These are phyloP conservation scores for Heliopora coerulea DNA, from an alignment of 92 coral and sea anemone species.

Conservation along the genomic window DNA sequence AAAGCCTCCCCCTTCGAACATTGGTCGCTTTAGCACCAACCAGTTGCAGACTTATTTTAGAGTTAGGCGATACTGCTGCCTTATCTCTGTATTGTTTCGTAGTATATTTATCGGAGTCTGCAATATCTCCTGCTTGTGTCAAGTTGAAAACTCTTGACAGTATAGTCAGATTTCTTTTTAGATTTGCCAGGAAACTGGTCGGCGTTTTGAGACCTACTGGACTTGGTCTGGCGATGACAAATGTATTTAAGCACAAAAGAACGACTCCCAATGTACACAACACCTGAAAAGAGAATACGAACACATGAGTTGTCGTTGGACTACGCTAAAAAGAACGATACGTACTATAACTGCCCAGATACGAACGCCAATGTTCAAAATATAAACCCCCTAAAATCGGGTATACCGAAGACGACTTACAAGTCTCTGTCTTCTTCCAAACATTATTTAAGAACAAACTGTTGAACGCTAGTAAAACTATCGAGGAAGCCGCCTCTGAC, in stretches of 20 bases:
- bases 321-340: too few relatives aligned
- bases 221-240: conserved; percentile 32
- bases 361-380: neutral
- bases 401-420: conserved; percentile 24
- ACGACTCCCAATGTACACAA: conserved; percentile 42
- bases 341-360: too few relatives aligned
- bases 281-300: conserved; percentile 35
- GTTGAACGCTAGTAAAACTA: conserved; percentile 13
- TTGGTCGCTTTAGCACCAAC: conserved; percentile 12
- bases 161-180: conserved; percentile 27
- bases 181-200: conserved; percentile 12
- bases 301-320: neutral
- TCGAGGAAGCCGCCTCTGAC: conserved; percentile 26
- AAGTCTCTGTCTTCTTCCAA: conserved; percentile 30
- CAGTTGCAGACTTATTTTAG: conserved; percentile 2
- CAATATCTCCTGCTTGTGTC: conserved; percentile 2
- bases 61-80: neutral
- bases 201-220: conserved; percentile 22
- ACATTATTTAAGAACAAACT: conserved; percentile 31
- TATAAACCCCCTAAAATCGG: neutral
- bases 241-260: conserved; percentile 39
- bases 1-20: conserved; percentile 18
- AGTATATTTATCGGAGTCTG: neutral
- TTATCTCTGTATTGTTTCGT: neutral
- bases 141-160: conserved; percentile 32